A percentile compares a stretch with the other conserved stretches of the same genome.
phyloP scores from a whole-genome alignment of 2,888 invertebrate genomes.

The Diplolepis rosae region DNA sequence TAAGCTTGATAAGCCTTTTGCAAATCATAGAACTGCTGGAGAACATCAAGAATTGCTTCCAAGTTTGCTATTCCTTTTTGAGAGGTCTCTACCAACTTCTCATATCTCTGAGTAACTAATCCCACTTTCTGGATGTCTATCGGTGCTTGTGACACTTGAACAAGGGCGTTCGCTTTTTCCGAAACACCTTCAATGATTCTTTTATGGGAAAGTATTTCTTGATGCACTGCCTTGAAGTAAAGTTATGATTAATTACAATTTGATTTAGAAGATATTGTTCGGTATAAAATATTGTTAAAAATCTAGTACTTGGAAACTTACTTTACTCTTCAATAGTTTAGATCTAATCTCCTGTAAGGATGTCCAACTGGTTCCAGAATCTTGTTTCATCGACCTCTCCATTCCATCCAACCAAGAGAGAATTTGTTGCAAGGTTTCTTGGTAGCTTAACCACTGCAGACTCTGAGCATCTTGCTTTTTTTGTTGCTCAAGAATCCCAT shows the following conservation, averaged over 20 bases:
- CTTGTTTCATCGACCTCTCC: slow-evolving; percentile 84
- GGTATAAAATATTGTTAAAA: background rate
- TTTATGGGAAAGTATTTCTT: slow-evolving; percentile 93
- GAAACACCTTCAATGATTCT: slow-evolving; percentile 91
- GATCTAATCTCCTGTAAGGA: slow-evolving; percentile 90
- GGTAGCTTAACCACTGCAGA: slow-evolving; percentile 88
- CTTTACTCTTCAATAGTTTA: slow-evolving; percentile 88
- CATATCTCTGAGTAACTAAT: slow-evolving; percentile 85
- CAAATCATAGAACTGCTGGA: slow-evolving; percentile 90
- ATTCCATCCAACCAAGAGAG: slow-evolving; percentile 90
- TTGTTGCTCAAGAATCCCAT: slow-evolving; percentile 88
- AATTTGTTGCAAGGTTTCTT: slow-evolving; percentile 88
- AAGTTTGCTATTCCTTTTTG: slow-evolving; percentile 82
- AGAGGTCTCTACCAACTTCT: slow-evolving; percentile 80
- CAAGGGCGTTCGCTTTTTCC: slow-evolving; percentile 87
- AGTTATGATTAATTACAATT: slow-evolving; percentile 26
- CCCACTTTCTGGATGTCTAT: slow-evolving; percentile 81
- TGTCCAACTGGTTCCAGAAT: slow-evolving; percentile 83
- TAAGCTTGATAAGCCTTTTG: slow-evolving; percentile 92
- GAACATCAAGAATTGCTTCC: slow-evolving; percentile 85
- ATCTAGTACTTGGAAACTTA: slow-evolving; percentile 48
- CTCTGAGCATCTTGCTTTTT: slow-evolving; percentile 89
- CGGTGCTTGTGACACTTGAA: slow-evolving; percentile 76
- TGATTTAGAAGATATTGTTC: background rate
- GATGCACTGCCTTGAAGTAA: slow-evolving; percentile 80